Evolutionary conservation across 2,888 invertebrate species (phyloP), one percentile per base, ranked within the genome.

Genomic region (Agrotis ipsilon): DNA sequence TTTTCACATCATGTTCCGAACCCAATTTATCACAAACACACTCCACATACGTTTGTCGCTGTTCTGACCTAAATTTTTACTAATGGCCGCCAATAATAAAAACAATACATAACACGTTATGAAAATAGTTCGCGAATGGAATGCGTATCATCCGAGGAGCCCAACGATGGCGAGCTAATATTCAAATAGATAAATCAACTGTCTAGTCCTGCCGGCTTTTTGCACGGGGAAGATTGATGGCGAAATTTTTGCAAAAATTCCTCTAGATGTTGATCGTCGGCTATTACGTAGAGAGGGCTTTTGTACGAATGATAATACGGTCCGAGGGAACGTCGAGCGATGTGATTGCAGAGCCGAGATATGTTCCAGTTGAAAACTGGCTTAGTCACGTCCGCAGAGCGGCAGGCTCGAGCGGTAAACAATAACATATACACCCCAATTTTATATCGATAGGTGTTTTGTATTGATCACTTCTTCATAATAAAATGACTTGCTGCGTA

Each of bases 111-210:
- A 81, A 69, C 69, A 39, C 55, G 70, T 72, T 81, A 83, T 75
- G 69, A 78, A 83, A 76, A 84, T 75, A 84, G 76, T 81, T 75
- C 43, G 27, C 75, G 71, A 78, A 78, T 76, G 85, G 80, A 79
- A 85, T 83, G 80, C 68, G 76, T 80, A 73, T 84, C 78, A 81
- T 80, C 72, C 75, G 60, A 68, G 48, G 72, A 82, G 83, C 73
- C 86, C 80, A 74, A 82, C 81, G 78, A 75, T 86, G 87, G 85
- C 80, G 83, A 87, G 90, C 91, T 93, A 93, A 94, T 94, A 94
- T 93, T 92, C 93, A 93, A 92, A 94, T 92, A 94, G 92, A 94
- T 94, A 94, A 94, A 94, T 94, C 93, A 94, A 92, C 86, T 87
- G 89, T 89, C 91, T 90, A 87, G 86, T 86, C 85, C 87, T 87